Percentiles rank a stretch among this genome's conserved stretches.
These are phyloP conservation scores for Myripristis murdjan DNA, from an alignment of 2,797 vertebrate genomes.

Conservation along the genomic window DNA sequence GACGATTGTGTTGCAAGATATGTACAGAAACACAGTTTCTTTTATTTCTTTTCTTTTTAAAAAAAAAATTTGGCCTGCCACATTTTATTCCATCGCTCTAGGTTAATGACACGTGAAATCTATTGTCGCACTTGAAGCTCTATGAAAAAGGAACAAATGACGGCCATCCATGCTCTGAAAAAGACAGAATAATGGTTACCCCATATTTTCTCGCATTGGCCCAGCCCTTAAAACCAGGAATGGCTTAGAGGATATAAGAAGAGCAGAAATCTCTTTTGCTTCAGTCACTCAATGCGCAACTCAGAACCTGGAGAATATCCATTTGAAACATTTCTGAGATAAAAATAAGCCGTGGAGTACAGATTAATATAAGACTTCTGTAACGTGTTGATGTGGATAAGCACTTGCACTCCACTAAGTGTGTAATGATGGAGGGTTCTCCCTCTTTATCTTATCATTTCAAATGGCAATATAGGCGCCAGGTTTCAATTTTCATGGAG, in stretches of 20 bases:
- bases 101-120: slow-evolving; percentile 70
- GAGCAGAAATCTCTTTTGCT: slow-evolving; percentile 5
- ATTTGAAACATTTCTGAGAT: slow-evolving; percentile 42
- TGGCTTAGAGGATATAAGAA: slow-evolving; percentile 42
- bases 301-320: slow-evolving; percentile 52
- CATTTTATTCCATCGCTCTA: slow-evolving; percentile 45
- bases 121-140: slow-evolving; percentile 40
- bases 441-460: slow-evolving; percentile 43
- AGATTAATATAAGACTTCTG: slow-evolving; percentile 45
- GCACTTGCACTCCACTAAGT: slow-evolving; percentile 41
- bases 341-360: slow-evolving; percentile 45
- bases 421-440: slow-evolving; percentile 49
- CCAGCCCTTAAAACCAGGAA: slow-evolving; percentile 27
- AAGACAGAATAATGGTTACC: slow-evolving; percentile 1
- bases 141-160: slow-evolving; percentile 24
- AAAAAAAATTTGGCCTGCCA: slow-evolving; percentile 56
- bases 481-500: slow-evolving; percentile 58
- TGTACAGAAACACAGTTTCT: neutral
- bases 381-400: slow-evolving; percentile 38
- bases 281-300: slow-evolving; percentile 38
- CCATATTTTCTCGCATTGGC: slow-evolving; percentile 30
- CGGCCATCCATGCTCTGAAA: slow-evolving; percentile 11
- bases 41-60: no score
- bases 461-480: slow-evolving; percentile 33
- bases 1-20: slow-evolving; percentile 9